A percentile compares a stretch with the other conserved stretches of the same genome.
Conservation (phyloP, 2,888 invertebrate genomes). For the Sminthurides aquaticus region DNA sequence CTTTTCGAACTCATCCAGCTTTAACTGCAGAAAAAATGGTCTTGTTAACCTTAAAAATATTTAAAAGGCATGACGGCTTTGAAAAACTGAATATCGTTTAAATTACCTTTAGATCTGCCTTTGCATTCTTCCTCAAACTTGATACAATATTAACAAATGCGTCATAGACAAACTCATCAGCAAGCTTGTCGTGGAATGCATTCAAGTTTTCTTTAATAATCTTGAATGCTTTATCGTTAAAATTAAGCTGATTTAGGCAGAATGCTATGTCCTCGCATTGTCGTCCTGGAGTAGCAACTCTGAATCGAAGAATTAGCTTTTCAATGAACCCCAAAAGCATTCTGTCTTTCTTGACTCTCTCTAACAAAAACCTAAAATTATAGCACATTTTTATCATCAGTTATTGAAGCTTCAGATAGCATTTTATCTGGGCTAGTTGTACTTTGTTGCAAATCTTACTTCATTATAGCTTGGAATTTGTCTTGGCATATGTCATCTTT, state of each 20-base stretch:
- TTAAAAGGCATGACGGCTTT: background rate
- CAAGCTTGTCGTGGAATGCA: constrained; percentile 34
- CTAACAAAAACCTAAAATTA: constrained; percentile 27
- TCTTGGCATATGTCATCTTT: constrained; percentile 31
- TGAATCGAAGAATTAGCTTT: constrained; percentile 34
- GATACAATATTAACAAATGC: constrained; percentile 28
- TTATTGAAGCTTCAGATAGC: too few species aligned
- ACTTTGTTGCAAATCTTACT: too few species aligned
- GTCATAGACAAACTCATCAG: constrained; percentile 30
- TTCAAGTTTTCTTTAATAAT: constrained; percentile 30
- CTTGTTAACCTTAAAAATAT: background rate
- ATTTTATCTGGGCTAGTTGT: too few species aligned
- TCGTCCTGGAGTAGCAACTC: constrained; percentile 25
- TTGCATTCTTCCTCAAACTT: constrained; percentile 25
- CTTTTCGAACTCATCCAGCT: constrained; percentile 21
- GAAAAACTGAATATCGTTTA: background rate
- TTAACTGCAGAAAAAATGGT: constrained; percentile 10
- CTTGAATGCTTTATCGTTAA: constrained; percentile 38
- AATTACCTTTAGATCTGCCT: constrained; percentile 33
- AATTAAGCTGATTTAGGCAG: constrained; percentile 33
- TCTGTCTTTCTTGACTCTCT: constrained; percentile 36
- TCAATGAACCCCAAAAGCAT: constrained; percentile 36
- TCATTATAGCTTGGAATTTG: constrained; percentile 33
- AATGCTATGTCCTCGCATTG: constrained; percentile 35
- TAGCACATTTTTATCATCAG: background rate